phyloP scores from a whole-genome alignment of 1,140 invertebrate genomes.

The Brachionus sp. region DNA sequence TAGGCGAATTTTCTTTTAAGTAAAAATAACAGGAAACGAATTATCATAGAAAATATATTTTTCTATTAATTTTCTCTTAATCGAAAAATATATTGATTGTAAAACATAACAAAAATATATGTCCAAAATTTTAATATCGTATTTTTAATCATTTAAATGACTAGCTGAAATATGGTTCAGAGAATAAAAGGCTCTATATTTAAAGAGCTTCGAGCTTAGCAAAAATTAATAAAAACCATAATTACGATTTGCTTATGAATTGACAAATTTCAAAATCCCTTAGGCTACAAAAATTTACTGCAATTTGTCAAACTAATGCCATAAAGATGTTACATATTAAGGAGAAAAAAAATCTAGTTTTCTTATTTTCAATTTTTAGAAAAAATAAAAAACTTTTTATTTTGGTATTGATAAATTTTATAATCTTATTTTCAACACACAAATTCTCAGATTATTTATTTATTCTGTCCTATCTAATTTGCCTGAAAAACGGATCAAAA shows the following conservation, averaged over 20 bases:
- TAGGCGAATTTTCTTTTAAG: background rate
- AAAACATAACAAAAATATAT: background rate
- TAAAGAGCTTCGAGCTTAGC: background rate
- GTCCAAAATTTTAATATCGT: background rate
- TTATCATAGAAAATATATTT: background rate
- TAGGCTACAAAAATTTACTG: background rate
- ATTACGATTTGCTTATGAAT: background rate
- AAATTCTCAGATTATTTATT: background rate
- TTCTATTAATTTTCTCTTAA: background rate
- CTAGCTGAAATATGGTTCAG: background rate
- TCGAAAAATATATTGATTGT: background rate
- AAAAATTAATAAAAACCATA: background rate
- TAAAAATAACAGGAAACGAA: background rate
- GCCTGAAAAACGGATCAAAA: background rate
- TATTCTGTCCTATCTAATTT: background rate
- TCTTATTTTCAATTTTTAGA: background rate
- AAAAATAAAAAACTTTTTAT: background rate
- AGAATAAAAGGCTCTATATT: background rate
- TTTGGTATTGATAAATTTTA: background rate
- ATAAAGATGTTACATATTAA: background rate
- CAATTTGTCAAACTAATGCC: background rate
- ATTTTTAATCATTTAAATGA: slow-evolving; percentile 6
- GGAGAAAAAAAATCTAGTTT: background rate
- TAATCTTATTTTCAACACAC: background rate
- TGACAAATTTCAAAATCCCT: background rate